Base-by-base conservation (phyloP, 2,113 vertebrate species). In the Leptobrachium ailaonicum region DNA sequence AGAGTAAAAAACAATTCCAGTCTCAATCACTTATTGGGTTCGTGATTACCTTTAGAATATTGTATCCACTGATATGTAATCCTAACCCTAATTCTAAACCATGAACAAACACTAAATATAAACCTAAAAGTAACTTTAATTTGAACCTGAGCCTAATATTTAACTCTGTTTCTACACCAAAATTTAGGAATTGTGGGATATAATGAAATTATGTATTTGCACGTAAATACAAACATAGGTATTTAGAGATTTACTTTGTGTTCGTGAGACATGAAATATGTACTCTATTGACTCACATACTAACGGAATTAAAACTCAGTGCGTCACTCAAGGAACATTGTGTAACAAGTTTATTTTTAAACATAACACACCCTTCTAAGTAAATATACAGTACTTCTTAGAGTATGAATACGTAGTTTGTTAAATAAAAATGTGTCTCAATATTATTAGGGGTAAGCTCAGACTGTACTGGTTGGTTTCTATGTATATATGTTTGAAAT, bases 291-390 rank as follows among this genome's bases (percentile, higher is more conserved):
- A 77, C 64, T 77, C 66, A 77, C 50, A n/a, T 45, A 56, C 64
- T 71, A 68, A 77, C 41, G 66, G 75, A 77, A 68, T 67, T 43
- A 58, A 40, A 45, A 20, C 32, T 68, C 7, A 43, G 47, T 77
- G 75, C 75, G 72, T 74, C 72, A 74, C 41, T 41, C 54, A 43
- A 56, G 64, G 12, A 66, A 76, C 12, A 77, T 43, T 77, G 66
- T 43, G 53, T 56, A 13, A 66, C 66, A 76, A 12, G 41, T 69
- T 76, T 76, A 76, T 76, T 68, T 77, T 77, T 77, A 77, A 41
- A 77, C 66, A 68, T 14, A 67, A 44, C 75, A 77, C 75, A 58
- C 75, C 75, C 50, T 3, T 4, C 40, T 68, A 77, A 56, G 50
- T 68, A 41, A 77, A 77, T 44, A 66, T 45, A 32, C 20, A 32